Evolutionary conservation across 2,888 invertebrate species (phyloP).

Genomic region (Suillia variegata): DNA sequence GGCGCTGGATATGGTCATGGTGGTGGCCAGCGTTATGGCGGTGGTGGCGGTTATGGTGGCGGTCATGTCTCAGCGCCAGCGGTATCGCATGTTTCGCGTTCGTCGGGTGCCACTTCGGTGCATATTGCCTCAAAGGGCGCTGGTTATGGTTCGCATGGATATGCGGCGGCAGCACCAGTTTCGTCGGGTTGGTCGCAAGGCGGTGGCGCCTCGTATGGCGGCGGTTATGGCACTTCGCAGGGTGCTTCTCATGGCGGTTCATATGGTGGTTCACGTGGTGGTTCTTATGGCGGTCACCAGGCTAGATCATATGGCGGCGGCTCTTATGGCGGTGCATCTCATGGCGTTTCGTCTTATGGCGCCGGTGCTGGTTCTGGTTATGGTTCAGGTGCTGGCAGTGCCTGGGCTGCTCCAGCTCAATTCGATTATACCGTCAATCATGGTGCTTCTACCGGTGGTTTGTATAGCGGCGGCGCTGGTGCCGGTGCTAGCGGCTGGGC

Average conservation of each 20-base stretch:
- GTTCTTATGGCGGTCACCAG: conserved; percentile 23
- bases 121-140: conserved; percentile 5
- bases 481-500: conserved; percentile 22
- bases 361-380: conserved; percentile 6
- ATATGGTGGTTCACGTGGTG: conserved; percentile 14
- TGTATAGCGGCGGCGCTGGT: conserved; percentile 18
- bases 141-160: conserved; percentile 4
- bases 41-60: conserved; percentile 18
- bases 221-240: background rate
- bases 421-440: conserved; percentile 8
- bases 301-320: conserved; percentile 10
- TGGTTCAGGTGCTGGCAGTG: conserved; percentile 1
- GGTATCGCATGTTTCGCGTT: background rate
- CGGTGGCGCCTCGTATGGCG: conserved; percentile 17
- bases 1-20: conserved; percentile 24
- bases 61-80: conserved; percentile 15
- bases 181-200: conserved; percentile 4
- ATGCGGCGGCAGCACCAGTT: too few relatives aligned
- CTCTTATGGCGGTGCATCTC: conserved; percentile 10
- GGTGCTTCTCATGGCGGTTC: conserved; percentile 13
- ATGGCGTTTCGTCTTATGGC: background rate
- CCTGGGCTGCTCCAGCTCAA: conserved; percentile 8
- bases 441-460: background rate
- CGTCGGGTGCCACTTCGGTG: background rate
- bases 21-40: conserved; percentile 19